Evolutionary conservation across 2,113 vertebrate species (phyloP).

Genomic region (Cyprichromis sp.): DNA sequence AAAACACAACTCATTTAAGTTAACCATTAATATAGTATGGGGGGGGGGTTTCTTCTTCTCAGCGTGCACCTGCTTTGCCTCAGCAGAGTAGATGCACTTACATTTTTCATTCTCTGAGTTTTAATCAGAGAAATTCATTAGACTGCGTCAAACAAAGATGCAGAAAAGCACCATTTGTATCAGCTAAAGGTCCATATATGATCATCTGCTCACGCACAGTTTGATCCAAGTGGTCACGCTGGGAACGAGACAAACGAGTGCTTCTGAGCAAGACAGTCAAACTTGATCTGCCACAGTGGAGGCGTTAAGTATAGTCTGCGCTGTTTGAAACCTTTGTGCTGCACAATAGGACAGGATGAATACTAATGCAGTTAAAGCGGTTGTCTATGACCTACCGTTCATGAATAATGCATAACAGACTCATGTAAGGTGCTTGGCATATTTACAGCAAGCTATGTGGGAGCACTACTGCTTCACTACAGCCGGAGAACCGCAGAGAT

Average conservation of each 20-base stretch:
- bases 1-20: not conserved
- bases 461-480: not conserved
- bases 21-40: not conserved
- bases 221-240: not conserved
- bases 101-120: not conserved
- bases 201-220: not conserved
- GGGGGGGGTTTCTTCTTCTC: not conserved
- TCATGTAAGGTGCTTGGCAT: not conserved
- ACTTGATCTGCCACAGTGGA: not conserved
- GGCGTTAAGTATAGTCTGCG: not conserved
- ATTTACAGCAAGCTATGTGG: not conserved
- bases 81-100: not conserved
- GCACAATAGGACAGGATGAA: constrained; percentile 2
- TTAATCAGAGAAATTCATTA: not conserved
- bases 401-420: constrained; percentile 21
- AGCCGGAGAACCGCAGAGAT: not conserved
- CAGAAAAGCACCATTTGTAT: not conserved
- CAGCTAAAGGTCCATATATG: not conserved
- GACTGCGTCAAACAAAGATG: not conserved
- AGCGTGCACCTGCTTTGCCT: constrained; percentile 3
- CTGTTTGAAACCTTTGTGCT: not conserved
- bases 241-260: not conserved
- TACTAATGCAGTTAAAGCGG: constrained; percentile 8
- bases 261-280: not conserved
- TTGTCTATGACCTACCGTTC: not conserved